Percentiles rank a stretch among this genome's conserved stretches.
Evolutionary conservation across 2,888 invertebrate genomes (phyloP).

Genomic region (Calameuta pallipes): DNA sequence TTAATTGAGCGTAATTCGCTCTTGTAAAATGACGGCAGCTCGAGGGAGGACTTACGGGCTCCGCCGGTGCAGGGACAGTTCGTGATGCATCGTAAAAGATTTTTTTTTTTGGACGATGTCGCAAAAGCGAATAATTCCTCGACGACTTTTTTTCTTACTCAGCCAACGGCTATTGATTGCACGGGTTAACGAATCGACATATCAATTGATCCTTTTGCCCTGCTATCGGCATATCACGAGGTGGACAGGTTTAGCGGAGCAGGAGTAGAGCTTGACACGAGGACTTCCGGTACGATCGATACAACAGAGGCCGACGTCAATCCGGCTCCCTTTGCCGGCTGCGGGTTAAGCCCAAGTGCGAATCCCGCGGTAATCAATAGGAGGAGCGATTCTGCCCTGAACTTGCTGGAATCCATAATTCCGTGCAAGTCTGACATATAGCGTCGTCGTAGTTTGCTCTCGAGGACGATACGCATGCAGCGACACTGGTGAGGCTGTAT

Average conservation of each 20-base stretch:
- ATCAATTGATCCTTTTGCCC: background rate
- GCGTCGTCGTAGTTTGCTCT: background rate
- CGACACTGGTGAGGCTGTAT: background rate
- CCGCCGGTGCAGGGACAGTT: background rate
- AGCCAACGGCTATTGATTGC: background rate
- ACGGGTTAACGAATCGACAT: background rate
- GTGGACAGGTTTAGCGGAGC: background rate
- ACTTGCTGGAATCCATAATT: slow-evolving; percentile 1
- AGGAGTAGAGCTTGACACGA: slow-evolving; percentile 8
- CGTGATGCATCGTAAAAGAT: background rate
- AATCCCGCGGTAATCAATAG: slow-evolving; percentile 7
- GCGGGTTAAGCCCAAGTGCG: background rate
- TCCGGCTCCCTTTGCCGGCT: slow-evolving; percentile 2
- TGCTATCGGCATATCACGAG: background rate
- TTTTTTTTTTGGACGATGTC: background rate
- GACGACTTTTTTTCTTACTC: background rate
- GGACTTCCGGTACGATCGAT: slow-evolving; percentile 13
- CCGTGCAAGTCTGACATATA: background rate
- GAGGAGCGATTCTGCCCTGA: background rate
- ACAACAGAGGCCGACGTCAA: slow-evolving; percentile 10
- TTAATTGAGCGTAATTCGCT: slow-evolving; percentile 51
- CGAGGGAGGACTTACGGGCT: background rate
- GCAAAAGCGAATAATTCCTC: background rate
- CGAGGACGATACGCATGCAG: background rate
- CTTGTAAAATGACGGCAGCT: slow-evolving; percentile 20